Base-by-base conservation (phyloP, 2,888 invertebrate genomes). In the Pristionchus arcanus region DNA sequence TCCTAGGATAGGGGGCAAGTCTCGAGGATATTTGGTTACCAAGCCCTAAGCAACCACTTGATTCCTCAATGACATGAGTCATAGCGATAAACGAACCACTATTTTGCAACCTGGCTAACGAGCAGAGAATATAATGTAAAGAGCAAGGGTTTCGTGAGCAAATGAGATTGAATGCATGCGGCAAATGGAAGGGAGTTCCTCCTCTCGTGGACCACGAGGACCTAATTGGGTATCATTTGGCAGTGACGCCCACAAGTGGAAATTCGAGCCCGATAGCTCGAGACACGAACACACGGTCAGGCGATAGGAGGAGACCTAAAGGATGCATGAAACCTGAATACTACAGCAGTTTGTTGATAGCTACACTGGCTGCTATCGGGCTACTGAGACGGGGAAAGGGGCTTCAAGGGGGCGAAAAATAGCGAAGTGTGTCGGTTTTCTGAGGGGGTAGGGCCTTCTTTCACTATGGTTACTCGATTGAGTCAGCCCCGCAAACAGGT, bases 281-380 rank as follows among this genome's bases (percentile, higher is more conserved):
- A 34, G 13, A 31, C 68, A 68, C 9, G 42, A 68, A 25, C 21
- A 66, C 34, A 31, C 34, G 71, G 71, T 71, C 71, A 71, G 31
- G 5, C 31, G 34, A 34, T 28, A 31, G 16, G 71, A 31, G 28
- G 31, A 71, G 19, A 13, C 2, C 19, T 71, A 34, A 71, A 31
- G 3, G 19, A 71, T 71, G 71, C 71, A 71, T 71, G 71, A 34
- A 71, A 19, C 71, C 71, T 71, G 71, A 71, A 71, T 71, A 71
- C 34, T 71, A 71, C 71, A 34, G 71, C 28, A 71, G 71, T 19
- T 71, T 34, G 71, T 28, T 28, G 28, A 66, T 66, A 28, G 28
- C n/a, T 25, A 66, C 15, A 53, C 11, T 15, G 53, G 59, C 59
- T 21, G 25, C 21, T 59, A 59, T 59, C 59, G 21, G 59, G 25